Conservation (phyloP, 2,113 vertebrate species). For the Dicaeum eximium region DNA sequence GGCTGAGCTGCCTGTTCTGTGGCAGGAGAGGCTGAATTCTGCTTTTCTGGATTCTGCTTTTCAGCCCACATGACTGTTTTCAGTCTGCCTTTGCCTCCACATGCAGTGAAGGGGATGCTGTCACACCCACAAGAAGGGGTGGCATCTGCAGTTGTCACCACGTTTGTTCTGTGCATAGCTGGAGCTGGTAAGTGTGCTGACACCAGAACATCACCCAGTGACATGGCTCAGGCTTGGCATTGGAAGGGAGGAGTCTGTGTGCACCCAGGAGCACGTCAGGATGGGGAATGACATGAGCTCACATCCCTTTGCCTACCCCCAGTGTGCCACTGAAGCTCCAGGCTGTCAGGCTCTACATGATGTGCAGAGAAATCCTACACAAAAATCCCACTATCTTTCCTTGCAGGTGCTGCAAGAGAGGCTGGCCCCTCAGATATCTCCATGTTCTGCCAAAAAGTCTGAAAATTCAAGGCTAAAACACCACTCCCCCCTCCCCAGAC, state of each 20-base stretch:
- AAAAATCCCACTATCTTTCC: not conserved
- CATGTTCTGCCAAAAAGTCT: not conserved
- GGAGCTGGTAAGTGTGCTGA: not conserved
- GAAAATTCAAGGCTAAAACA: not conserved
- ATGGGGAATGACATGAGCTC: not conserved
- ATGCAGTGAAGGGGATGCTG: fast-evolving
- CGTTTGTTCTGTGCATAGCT: not conserved
- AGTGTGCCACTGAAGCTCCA: not conserved
- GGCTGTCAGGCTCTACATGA: not conserved
- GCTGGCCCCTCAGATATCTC: not conserved
- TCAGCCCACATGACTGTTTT: not conserved
- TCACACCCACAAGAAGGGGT: not conserved
- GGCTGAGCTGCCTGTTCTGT: not conserved
- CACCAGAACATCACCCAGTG: not conserved
- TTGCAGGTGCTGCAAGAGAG: not conserved
- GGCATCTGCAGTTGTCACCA: not conserved
- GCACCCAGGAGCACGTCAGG: not conserved
- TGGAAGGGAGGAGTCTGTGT: not conserved
- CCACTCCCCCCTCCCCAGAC: not conserved
- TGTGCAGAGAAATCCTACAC: not conserved
- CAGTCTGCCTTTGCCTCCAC: not conserved
- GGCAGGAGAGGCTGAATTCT: not conserved
- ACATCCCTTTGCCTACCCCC: not conserved
- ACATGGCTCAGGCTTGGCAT: too few relatives aligned
- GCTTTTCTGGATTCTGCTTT: not conserved